A percentile compares a stretch with the other conserved stretches of the same genome.
phyloP scores from a whole-genome alignment of 2,113 vertebrate species.

The Pantherophis guttatus region DNA sequence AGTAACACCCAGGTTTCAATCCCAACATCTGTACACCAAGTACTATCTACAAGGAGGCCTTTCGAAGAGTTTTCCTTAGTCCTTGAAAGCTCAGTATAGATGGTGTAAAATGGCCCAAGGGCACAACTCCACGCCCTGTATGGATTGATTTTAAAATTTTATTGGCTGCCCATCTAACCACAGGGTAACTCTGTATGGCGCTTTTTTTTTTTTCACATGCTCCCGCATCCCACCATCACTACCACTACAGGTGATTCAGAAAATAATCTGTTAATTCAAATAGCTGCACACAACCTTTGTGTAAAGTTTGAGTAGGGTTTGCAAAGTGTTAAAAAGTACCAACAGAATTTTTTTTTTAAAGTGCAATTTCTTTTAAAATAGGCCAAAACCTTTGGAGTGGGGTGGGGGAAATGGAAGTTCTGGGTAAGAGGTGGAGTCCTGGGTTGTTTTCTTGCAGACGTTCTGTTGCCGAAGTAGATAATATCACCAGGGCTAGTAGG shows the following conservation, averaged over 20 bases:
- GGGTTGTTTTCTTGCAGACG: too few species aligned
- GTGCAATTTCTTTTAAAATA: too few species aligned
- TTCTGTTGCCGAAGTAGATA: too few species aligned
- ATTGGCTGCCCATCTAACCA: not conserved
- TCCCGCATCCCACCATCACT: not conserved
- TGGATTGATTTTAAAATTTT: not conserved
- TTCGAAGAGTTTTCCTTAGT: not conserved
- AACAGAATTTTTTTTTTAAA: not conserved
- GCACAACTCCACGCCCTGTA: not conserved
- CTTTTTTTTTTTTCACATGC: not conserved
- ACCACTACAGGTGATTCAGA: not conserved
- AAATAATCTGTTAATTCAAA: not conserved
- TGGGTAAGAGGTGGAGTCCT: too few species aligned
- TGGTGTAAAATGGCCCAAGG: not conserved
- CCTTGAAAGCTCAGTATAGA: not conserved
- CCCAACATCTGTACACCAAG: not conserved
- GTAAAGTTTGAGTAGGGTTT: not conserved
- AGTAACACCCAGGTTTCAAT: not conserved
- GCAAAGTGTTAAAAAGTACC: not conserved
- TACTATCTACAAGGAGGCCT: not conserved
- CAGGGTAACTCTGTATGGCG: not conserved
- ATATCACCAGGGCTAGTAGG: too few species aligned
- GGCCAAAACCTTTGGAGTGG: too few species aligned
- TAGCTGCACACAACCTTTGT: not conserved
- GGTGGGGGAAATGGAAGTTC: too few species aligned